phyloP scores from a whole-genome alignment of 2,888 invertebrate genomes.

The Meteorus colon region DNA sequence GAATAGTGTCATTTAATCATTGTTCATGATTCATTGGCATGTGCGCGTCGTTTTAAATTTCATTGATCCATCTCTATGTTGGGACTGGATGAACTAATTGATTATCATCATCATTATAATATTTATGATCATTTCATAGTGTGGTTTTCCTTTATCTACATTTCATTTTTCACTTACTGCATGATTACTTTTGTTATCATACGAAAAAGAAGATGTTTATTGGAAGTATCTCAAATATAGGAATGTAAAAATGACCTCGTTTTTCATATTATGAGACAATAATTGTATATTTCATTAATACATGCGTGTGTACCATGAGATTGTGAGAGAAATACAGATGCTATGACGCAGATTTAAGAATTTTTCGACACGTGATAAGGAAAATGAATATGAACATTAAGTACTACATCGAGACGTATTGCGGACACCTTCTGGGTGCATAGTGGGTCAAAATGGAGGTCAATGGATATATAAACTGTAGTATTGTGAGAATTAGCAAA shows the following conservation, averaged over 20 bases:
- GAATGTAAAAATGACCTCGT: not conserved
- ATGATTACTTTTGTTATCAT: not conserved
- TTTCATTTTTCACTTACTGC: conserved; percentile 32
- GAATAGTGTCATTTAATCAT: conserved; percentile 46
- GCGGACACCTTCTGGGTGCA: not conserved
- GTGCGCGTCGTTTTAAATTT: not conserved
- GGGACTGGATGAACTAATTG: not conserved
- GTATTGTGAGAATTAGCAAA: not conserved
- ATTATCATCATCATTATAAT: conserved; percentile 5
- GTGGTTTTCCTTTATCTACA: conserved; percentile 13
- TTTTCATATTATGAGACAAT: conserved; percentile 43
- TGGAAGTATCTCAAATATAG: not conserved
- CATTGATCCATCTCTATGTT: not conserved
- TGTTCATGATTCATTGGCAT: conserved; percentile 38
- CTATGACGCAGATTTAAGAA: not conserved
- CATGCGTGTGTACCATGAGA: conserved; percentile 15
- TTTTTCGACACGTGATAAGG: not conserved
- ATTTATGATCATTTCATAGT: conserved; percentile 24
- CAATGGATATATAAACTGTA: not conserved
- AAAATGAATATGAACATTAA: not conserved
- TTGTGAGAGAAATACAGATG: not conserved
- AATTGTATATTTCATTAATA: conserved; percentile 41
- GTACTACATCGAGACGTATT: not conserved
- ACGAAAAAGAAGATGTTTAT: not conserved
- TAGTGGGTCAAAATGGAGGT: not conserved